A percentile compares a stretch with the other conserved stretches of the same genome.
These are phyloP conservation scores for Molossus molossus DNA, from an alignment of 2,797 vertebrate genomes.

Conservation along the genomic window DNA sequence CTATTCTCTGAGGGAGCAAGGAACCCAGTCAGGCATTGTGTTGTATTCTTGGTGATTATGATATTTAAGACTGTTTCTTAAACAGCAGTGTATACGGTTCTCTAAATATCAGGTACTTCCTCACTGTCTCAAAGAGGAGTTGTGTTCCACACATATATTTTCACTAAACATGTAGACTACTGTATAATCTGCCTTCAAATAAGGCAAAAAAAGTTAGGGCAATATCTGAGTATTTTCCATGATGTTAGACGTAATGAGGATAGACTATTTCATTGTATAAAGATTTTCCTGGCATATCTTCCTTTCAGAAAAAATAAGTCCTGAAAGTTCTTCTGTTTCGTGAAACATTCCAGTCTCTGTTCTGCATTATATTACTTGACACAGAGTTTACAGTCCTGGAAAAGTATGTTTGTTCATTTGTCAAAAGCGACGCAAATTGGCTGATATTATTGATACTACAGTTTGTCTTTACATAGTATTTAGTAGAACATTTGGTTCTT, in stretches of 20 bases:
- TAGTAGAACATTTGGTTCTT: conserved; percentile 38
- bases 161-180: background rate
- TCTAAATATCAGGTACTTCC: background rate
- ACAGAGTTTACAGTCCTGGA: conserved; percentile 44
- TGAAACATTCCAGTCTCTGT: conserved; percentile 57
- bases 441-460: background rate
- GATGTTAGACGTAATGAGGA: conserved; percentile 20
- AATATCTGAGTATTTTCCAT: conserved; percentile 14
- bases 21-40: background rate
- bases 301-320: background rate
- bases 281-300: conserved; percentile 58
- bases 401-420: conserved; percentile 25
- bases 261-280: conserved; percentile 57
- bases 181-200: background rate
- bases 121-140: background rate
- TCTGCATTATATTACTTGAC: conserved; percentile 64
- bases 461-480: background rate
- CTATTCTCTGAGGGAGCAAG: background rate
- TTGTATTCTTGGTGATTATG: background rate
- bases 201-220: background rate
- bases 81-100: background rate
- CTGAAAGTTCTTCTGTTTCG: conserved; percentile 49
- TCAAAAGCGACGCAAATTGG: conserved; percentile 20
- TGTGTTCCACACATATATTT: background rate
- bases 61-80: background rate